Evolutionary conservation across 2,888 invertebrate species (phyloP).

Genomic region (Cordylochernes scorpioides): DNA sequence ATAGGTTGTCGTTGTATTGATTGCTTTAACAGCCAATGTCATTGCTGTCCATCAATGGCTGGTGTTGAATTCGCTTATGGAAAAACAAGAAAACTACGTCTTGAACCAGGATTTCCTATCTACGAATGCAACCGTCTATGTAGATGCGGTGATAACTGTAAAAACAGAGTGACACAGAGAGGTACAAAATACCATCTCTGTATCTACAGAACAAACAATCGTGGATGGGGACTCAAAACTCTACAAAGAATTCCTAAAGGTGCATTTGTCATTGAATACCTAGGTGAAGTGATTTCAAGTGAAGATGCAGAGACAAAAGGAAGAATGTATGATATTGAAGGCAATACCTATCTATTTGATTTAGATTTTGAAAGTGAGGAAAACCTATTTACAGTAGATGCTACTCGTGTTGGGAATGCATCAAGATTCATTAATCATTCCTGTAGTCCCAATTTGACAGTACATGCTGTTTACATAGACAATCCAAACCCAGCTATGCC

Average conservation of each 20-base stretch:
- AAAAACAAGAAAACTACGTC: conserved; percentile 32
- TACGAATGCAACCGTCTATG: conserved; percentile 79
- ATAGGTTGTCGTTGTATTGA: conserved; percentile 47
- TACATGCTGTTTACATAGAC: conserved; percentile 73
- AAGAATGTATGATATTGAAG: conserved; percentile 47
- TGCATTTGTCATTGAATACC: too few species aligned
- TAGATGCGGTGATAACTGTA: conserved; percentile 42
- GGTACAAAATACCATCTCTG: conserved; percentile 30
- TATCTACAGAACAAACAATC: conserved; percentile 32
- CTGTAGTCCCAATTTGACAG: conserved; percentile 71
- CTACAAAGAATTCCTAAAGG: too few species aligned
- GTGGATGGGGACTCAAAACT: too few species aligned
- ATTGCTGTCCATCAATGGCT: conserved; percentile 35
- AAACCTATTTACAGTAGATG: conserved; percentile 58
- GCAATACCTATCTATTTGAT: conserved; percentile 73
- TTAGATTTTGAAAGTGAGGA: conserved; percentile 47
- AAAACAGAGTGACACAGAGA: conserved; percentile 65
- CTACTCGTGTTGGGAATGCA: conserved; percentile 58
- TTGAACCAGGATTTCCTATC: conserved; percentile 52
- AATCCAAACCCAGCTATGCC: conserved; percentile 67
- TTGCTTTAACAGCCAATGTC: conserved; percentile 23
- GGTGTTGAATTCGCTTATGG: conserved; percentile 38
- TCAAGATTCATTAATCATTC: conserved; percentile 88
- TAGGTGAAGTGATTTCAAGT: too few species aligned
- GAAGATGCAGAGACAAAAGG: conserved; percentile 72